A percentile compares a stretch with the other conserved stretches of the same genome.
Evolutionary conservation across 1,140 invertebrate genomes (phyloP).

Genomic region (Tetragnatha versicolor): DNA sequence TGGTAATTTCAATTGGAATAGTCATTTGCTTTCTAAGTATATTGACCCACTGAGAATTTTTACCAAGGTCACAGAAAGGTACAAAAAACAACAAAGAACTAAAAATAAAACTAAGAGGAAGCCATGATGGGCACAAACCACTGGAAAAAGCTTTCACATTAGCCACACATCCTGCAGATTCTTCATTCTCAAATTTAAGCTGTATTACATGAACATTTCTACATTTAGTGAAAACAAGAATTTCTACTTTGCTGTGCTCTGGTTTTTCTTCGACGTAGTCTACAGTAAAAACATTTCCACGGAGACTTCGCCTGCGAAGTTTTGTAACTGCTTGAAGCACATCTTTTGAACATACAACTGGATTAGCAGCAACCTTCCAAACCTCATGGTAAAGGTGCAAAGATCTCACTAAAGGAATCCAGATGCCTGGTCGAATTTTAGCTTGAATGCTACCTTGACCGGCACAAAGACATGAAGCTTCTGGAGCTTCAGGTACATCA

Average conservation of each 20-base stretch:
- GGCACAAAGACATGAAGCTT: slow-evolving; percentile 31
- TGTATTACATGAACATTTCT: slow-evolving; percentile 34
- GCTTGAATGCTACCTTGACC: slow-evolving; percentile 42
- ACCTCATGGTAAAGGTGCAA: slow-evolving; percentile 34
- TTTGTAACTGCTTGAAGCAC: slow-evolving; percentile 29
- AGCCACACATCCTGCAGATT: slow-evolving; percentile 25
- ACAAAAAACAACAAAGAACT: slow-evolving; percentile 41
- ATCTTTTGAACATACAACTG: slow-evolving; percentile 45
- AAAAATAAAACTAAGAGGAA: slow-evolving; percentile 46
- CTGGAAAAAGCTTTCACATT: slow-evolving; percentile 25
- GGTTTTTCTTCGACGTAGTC: slow-evolving; percentile 42
- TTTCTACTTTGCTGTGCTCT: slow-evolving; percentile 34
- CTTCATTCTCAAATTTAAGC: slow-evolving; percentile 29
- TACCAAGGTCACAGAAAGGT: slow-evolving; percentile 37
- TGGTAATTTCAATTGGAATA: slow-evolving; percentile 29
- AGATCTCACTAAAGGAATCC: slow-evolving; percentile 33
- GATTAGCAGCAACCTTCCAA: slow-evolving; percentile 46
- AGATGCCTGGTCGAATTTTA: slow-evolving; percentile 39
- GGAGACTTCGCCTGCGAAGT: slow-evolving; percentile 12
- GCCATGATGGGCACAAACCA: slow-evolving; percentile 35
- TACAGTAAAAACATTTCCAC: slow-evolving; percentile 32
- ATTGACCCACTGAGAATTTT: slow-evolving; percentile 28
- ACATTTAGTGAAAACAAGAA: slow-evolving; percentile 22
- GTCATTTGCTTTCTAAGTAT: slow-evolving; percentile 38
- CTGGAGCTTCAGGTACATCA: slow-evolving; percentile 35